Base-by-base conservation (phyloP, 2,113 vertebrate species). In the Tor tambroides region DNA sequence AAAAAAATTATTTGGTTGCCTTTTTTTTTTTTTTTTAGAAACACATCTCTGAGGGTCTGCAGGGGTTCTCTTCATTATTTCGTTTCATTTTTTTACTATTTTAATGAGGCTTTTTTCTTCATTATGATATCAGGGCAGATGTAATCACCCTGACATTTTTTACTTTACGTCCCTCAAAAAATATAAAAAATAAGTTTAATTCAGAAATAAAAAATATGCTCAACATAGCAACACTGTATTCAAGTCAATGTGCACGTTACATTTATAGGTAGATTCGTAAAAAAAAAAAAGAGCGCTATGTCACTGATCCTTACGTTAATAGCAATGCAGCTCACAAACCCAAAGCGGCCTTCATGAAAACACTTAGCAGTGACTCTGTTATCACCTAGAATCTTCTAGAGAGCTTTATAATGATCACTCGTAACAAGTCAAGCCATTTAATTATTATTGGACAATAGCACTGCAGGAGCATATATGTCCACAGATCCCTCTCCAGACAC, bases 401-500 rank as follows among this genome's bases (percentile, higher is more conserved):
- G n/a, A 43, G 9, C 26, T 69, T 43, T 19, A 83, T 67, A 83
- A 83, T 67, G 63, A 51, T 19, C 81, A 71, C 23, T 72, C 21
- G 8, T 79, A 69, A 41, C 28, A 67, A 88, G 43, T 71, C 78
- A 30, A 56, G 35, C 51, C 41, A 83, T 83, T 83, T 15, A 71
- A 83, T 30, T 35, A 35, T 71, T 32, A 83, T 38, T 83, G 26
- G 79, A 80, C 79, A 80, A 63, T 54, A 71, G 69, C 28, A 46
- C 72, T 59, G 79, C 69, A 61, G 11, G 14, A 49, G 65, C 59
- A 9, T 78, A 86, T 65, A 88, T 88, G 81, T 35, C 61, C n/a
- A 46, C 72, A 81, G 32, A 84, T 59, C 93, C 90, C 91, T 26
- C 38, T 30, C 88, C 46, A 59, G 87, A 84, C 87, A 41, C 83